A percentile compares a stretch with the other conserved stretches of the same genome.
Conservation (phyloP, 2,113 vertebrate genomes). For the Cheirogaleus medius region DNA sequence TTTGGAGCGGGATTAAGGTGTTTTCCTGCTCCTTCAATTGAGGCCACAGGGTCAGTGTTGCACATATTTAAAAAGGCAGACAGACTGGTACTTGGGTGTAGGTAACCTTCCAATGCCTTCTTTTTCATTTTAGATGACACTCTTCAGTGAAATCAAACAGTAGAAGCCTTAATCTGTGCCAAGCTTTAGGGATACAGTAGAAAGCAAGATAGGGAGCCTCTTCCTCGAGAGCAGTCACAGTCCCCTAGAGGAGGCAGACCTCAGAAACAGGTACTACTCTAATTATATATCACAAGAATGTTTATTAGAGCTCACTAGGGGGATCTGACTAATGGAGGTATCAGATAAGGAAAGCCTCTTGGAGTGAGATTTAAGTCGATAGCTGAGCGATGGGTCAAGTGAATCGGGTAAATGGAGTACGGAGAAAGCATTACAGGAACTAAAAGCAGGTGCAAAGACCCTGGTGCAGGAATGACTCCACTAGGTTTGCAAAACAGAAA, state of each 20-base stretch:
- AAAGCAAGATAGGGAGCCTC: background rate
- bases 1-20: background rate
- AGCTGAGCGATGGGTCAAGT: background rate
- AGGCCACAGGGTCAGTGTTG: background rate
- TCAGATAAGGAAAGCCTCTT: background rate
- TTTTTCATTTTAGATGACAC: background rate
- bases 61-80: background rate
- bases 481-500: background rate
- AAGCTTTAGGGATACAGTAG: background rate
- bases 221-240: background rate
- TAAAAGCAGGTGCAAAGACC: background rate
- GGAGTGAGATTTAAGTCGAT: background rate
- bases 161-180: background rate
- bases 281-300: background rate
- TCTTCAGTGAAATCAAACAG: background rate
- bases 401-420: background rate
- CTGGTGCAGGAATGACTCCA: background rate
- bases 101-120: background rate
- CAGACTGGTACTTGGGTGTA: background rate
- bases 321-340: background rate
- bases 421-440: background rate
- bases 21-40: background rate
- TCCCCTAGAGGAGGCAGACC: background rate
- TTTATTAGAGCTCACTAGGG: background rate
- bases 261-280: background rate